These are phyloP conservation scores for Rosalia funebris DNA, from an alignment of 2,888 invertebrate species.

Conservation along the genomic window DNA sequence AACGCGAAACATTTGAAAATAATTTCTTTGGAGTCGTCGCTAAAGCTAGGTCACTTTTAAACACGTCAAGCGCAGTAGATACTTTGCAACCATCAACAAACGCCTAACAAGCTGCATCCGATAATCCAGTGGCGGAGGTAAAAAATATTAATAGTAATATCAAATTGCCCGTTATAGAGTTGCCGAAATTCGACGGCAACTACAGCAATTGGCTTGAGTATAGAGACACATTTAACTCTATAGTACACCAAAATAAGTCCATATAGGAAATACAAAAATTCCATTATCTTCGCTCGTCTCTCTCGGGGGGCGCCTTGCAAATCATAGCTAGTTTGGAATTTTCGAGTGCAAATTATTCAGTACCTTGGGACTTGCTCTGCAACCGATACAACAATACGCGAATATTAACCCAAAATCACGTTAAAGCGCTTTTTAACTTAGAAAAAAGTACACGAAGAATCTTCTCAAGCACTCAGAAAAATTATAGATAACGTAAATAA, in stretches of 20 bases:
- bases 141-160: not conserved
- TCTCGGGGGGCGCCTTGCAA: not conserved
- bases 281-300: too few relatives aligned
- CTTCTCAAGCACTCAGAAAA: not conserved
- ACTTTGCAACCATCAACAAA: not conserved
- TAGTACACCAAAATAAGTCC: not conserved
- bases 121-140: not conserved
- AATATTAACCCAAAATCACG: not conserved
- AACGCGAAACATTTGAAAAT: not conserved
- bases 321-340: slow-evolving; percentile 1
- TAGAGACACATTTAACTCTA: not conserved
- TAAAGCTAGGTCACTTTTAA: not conserved
- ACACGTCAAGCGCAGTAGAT: not conserved
- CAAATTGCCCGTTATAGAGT: not conserved
- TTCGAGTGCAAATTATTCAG: not conserved
- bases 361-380: not conserved
- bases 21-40: not conserved
- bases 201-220: not conserved
- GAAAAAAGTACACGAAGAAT: not conserved
- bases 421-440: not conserved
- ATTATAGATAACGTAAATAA: not conserved
- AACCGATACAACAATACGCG: not conserved
- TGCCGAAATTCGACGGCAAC: not conserved
- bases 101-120: not conserved
- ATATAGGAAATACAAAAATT: not conserved